phyloP scores from a whole-genome alignment of 2,113 vertebrate species.

The Gavia stellata region DNA sequence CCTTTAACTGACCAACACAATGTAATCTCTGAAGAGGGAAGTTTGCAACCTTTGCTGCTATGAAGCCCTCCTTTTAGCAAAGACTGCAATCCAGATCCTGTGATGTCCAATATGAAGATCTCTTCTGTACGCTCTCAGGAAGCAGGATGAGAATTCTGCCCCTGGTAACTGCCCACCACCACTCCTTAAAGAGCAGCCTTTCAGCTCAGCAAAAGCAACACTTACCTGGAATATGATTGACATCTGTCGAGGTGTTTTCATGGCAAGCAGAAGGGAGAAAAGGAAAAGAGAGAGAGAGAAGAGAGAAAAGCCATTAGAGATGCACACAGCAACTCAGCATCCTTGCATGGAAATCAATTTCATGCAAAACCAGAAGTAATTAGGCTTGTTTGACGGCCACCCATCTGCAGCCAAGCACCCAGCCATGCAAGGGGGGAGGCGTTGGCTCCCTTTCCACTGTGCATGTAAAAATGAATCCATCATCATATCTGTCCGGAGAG shows the following conservation, averaged over 20 bases:
- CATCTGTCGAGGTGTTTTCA: conserved; percentile 83
- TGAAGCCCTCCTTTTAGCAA: neutral
- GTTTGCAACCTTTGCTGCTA: neutral
- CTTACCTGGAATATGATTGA: conserved; percentile 93
- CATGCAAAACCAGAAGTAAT: conserved; percentile 80
- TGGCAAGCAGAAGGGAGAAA: conserved; percentile 69
- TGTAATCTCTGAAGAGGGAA: neutral
- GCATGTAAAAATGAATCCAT: conserved; percentile 70
- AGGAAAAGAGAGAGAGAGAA: conserved; percentile 40
- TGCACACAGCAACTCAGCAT: conserved; percentile 58
- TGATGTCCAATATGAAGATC: neutral
- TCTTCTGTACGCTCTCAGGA: neutral
- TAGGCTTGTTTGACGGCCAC: conserved; percentile 52
- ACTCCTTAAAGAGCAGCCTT: neutral
- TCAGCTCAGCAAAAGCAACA: conserved; percentile 58
- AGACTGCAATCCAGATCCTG: neutral
- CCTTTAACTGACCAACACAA: conserved; percentile 45
- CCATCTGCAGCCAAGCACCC: conserved; percentile 65
- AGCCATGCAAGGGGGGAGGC: conserved; percentile 75
- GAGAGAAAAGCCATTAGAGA: conserved; percentile 71
- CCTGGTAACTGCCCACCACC: neutral
- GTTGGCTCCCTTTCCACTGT: conserved; percentile 66
- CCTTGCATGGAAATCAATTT: conserved; percentile 77
- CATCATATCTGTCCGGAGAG: conserved; percentile 70
- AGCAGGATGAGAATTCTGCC: neutral